Evolutionary conservation across 1,140 invertebrate species (phyloP), one percentile per base, ranked within the genome.

Genomic region (Drosophila funebris): DNA sequence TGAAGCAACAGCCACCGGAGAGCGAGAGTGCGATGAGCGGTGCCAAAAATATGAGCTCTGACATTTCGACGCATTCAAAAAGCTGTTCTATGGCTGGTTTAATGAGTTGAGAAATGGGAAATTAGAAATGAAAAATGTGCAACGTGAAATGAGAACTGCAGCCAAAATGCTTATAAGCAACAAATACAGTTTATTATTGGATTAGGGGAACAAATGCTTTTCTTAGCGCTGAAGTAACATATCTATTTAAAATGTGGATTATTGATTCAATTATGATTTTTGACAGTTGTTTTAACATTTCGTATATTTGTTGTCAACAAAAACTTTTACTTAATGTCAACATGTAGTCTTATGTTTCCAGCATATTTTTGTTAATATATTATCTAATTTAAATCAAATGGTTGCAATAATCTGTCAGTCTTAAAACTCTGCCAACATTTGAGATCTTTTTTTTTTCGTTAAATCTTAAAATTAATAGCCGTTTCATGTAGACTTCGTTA

Each of bases 381-480:
- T 37, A 52, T 36, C 18, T 27, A 43, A 33, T 66, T 58, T 41
- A 39, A 22, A 18, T 9, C n/a, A n/a, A n/a, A 43, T 37, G 43
- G 9, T 6, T 37, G 31, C 43, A 22, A 46, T 53, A 46, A 67
- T 67, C 50, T 44, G 22, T 39, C 61, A 57, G 33, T 39, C 56
- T 33, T 16, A 7, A 68, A 60, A 50, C 20, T 46, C 27, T 22
- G 18, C 61, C 62, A 73, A 67, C 57, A 36, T 57, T 13, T 81
- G 61, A 39, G 46, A 14, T 14, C n/a, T 48, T 27, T 41, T n/a
- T 76, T 64, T 37, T 63, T 63, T 68, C 41, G 50, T 54, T 82
- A 70, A 87, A 87, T 69, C 57, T 44, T 36, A 52, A 76, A 82
- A 87, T 88, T 87, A 87, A 87, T 87, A 87, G 77, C 75, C 82